These are phyloP conservation scores for Bubo bubo DNA, from an alignment of 2,113 vertebrate genomes.

Conservation along the genomic window DNA sequence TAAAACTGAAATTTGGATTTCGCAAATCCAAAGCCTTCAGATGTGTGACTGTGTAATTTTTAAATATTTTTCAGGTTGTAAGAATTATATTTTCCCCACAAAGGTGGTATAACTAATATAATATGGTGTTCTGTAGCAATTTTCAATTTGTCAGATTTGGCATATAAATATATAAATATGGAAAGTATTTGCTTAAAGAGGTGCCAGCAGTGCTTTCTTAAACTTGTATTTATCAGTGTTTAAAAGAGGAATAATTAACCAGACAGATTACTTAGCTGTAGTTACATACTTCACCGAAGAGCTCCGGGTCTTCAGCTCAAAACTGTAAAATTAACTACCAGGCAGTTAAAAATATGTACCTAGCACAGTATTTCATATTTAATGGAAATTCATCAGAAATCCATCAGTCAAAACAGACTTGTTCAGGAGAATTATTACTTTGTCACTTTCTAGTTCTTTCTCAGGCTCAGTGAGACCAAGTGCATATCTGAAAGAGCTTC, in stretches of 20 bases:
- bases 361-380: constrained; percentile 40
- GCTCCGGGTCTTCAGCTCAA: not conserved
- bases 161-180: not conserved
- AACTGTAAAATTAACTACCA: constrained; percentile 36
- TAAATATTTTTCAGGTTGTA: not conserved
- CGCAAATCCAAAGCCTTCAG: not conserved
- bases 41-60: not conserved
- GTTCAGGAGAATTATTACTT: not conserved
- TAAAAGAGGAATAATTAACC: constrained; percentile 33
- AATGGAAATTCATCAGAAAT: constrained; percentile 48
- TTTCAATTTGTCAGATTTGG: not conserved
- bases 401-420: constrained; percentile 5
- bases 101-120: not conserved
- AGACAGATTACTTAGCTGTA: not conserved
- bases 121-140: not conserved
- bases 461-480: not conserved
- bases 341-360: constrained; percentile 48
- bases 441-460: not conserved
- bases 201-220: not conserved
- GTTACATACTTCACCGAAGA: not conserved
- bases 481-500: not conserved
- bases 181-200: not conserved
- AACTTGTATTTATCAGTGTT: constrained; percentile 14
- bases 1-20: not conserved
- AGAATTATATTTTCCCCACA: not conserved